Evolutionary conservation across 2,797 vertebrate genomes (phyloP).

Genomic region (Triplophysa bombifrons): DNA sequence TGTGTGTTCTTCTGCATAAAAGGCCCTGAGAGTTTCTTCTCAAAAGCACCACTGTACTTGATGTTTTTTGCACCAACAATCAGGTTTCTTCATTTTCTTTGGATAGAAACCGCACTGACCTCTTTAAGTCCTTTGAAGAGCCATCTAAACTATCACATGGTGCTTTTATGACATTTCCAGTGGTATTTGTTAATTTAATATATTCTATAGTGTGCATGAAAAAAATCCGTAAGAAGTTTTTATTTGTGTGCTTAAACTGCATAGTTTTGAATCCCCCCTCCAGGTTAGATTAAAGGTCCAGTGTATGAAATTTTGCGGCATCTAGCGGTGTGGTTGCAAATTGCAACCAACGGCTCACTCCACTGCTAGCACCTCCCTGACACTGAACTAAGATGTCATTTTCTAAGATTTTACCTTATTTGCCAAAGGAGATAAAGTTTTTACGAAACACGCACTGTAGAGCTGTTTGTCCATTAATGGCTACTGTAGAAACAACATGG

Average conservation of each 20-base stretch:
- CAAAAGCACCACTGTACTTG: conserved; percentile 6
- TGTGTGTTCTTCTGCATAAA: conserved; percentile 4
- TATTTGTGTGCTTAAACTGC: neutral
- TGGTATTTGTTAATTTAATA: conserved; percentile 14
- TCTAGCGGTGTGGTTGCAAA: no score
- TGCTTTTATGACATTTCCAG: conserved; percentile 17
- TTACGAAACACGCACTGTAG: no score
- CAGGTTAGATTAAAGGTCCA: no score
- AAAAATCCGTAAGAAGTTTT: neutral
- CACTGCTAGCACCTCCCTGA: no score
- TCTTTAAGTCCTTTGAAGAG: conserved; percentile 29
- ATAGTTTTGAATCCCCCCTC: no score
- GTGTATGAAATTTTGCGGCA: no score
- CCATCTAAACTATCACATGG: conserved; percentile 15
- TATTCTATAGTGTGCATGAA: conserved; percentile 1
- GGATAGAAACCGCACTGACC: conserved; percentile 13
- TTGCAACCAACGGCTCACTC: no score
- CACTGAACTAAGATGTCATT: no score
- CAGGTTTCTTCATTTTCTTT: conserved; percentile 21
- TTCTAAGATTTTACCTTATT: no score
- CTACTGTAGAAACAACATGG: no score
- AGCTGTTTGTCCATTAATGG: no score
- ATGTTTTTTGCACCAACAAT: neutral
- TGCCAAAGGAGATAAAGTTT: no score
- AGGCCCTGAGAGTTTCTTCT: conserved; percentile 3